These are phyloP conservation scores for Penaeus vannamei DNA, from an alignment of 1,140 invertebrate species.

Conservation along the genomic window DNA sequence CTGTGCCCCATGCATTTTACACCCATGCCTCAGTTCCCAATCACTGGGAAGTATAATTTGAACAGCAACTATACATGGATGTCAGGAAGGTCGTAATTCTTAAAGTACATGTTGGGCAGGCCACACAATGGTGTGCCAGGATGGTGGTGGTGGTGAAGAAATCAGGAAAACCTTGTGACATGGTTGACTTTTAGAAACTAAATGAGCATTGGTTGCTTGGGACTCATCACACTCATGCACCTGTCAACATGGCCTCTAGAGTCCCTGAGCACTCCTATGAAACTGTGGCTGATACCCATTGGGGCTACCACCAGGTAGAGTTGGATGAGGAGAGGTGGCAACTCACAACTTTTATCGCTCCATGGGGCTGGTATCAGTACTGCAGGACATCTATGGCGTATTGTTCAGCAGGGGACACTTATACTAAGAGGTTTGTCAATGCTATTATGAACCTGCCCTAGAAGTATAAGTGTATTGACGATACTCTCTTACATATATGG, in stretches of 20 bases:
- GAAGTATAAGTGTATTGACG: constrained; percentile 31
- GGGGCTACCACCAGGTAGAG: constrained; percentile 41
- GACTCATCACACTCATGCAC: constrained; percentile 38
- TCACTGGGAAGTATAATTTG: constrained; percentile 49
- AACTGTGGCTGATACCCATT: constrained; percentile 31
- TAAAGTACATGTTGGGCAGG: too few relatives aligned
- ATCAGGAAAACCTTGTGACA: constrained; percentile 20
- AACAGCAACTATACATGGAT: background rate
- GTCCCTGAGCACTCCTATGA: constrained; percentile 35
- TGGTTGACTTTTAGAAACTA: constrained; percentile 42
- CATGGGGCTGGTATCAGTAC: constrained; percentile 41
- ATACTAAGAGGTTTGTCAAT: constrained; percentile 44
- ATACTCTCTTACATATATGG: background rate
- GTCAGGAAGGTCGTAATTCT: too few relatives aligned
- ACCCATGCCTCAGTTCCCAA: constrained; percentile 31
- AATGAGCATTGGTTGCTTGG: constrained; percentile 17
- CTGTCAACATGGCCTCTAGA: constrained; percentile 45
- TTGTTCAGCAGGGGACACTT: constrained; percentile 36
- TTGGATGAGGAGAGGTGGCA: constrained; percentile 35
- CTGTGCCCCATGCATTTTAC: constrained; percentile 25
- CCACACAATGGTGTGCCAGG: constrained; percentile 52
- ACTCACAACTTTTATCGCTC: constrained; percentile 39
- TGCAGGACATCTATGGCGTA: constrained; percentile 31
- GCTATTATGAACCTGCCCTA: constrained; percentile 34
- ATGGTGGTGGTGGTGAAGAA: constrained; percentile 56